Evolutionary conservation across 2,888 invertebrate species (phyloP), one percentile per base, ranked within the genome.

Genomic region (Copidosoma aretas): DNA sequence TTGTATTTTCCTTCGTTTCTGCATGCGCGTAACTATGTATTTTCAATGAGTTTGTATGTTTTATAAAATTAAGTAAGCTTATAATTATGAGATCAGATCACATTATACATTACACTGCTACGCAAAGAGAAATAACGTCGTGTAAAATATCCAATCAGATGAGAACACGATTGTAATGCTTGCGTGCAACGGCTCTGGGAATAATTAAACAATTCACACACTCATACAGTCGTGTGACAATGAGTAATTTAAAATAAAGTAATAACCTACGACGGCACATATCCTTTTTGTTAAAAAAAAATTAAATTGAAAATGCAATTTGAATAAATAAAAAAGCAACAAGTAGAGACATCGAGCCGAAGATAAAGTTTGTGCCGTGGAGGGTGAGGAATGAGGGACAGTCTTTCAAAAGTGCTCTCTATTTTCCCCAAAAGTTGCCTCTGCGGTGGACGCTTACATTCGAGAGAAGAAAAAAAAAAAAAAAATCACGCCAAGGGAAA

Each of bases 261-360:
- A 60, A 64, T 54, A 62, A 66, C 46, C 25, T 56, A 65, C 58
- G 54, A 64, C 60, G 76, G 74, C 75, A 78, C 79, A 77, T 78
- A 78, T 78, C 77, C 71, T 73, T 75, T 32, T 75, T 70, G 74
- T 78, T 78, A 75, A 71, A 71, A 73, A 71, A 64, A 46, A 53
- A 51, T 56, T 75, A 72, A 73, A 74, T 73, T 73, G 76, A 73
- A 71, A 17, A 56, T 32, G 8, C 32, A 32, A 8, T 32, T 32
- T 10, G 54, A 32, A 22, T 46, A 49, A 25, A 67, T 32, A 66
- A 19, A 53, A 60, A 17, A 22, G 3, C 17, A 61, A 54, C 19
- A 64, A 21, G 56, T 54, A 57, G 24, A 69, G 60, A 68, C 53
- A 67, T 62, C 64, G 60, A 71, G 68, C 67, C 64, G 65, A 68